Evolutionary conservation across 2,797 vertebrate species (phyloP), one percentile per base, ranked within the genome.

Genomic region (Echeneis naucrates): DNA sequence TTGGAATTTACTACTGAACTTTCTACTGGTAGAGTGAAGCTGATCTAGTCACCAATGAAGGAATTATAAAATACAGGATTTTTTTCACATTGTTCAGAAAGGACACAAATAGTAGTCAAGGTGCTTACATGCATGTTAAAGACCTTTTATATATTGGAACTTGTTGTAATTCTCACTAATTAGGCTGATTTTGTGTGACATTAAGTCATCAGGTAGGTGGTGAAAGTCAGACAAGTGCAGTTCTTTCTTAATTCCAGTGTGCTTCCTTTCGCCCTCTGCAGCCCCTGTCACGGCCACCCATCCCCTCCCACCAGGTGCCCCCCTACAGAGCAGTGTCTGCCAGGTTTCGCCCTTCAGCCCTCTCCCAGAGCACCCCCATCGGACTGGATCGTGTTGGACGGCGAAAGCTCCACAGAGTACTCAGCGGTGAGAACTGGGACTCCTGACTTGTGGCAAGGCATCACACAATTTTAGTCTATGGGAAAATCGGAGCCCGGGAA

Each of bases 291-390:
- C 94, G 97, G 48, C 98, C 98, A 0, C 97, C 98, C 0, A 85
- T 98, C 81, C 98, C 98, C 16, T 96, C 96, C 8, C 97, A 97
- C 81, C 95, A 97, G 66, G 97, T 98, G 16, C 97, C 97, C 54
- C 97, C 97, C 19, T 99, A 99, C 90, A 96, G 93, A 86, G 97
- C 94, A 0, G 96, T 98, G 62, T 99, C 97, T 0, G 97, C 97
- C 85, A 94, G 97, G 48, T 94, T 97, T 74, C 95, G 96, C 8
- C 97, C 98, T 0, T 95, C 95, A 44, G 80, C 94, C 57, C 93
- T 99, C 60, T 99, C 98, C 62, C 98, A 97, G 88, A 99, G 98
- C 88, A 99, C 97, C 60, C 98, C 98, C 35, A 99, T 99, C 0
- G 98, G 97, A 38, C 92, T 99, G 89, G 97, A 99, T 88, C 94